phyloP scores from a whole-genome alignment of 1,140 invertebrate species.

The Belonocnema kinseyi region DNA sequence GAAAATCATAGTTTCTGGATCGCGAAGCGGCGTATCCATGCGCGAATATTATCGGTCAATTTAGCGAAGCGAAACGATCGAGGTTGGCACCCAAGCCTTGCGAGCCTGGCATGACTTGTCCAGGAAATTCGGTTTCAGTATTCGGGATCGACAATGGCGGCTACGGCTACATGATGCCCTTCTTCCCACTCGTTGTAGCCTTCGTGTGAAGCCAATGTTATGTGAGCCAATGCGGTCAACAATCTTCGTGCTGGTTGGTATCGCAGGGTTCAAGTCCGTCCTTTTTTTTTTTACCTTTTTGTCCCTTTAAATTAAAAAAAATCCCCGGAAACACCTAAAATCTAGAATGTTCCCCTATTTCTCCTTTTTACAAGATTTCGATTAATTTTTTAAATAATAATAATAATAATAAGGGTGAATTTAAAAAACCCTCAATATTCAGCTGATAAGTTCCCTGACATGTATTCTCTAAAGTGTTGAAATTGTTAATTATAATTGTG shows the following conservation, averaged over 20 bases:
- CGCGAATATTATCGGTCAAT: conserved; percentile 26
- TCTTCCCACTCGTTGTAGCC: neutral
- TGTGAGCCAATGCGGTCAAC: neutral
- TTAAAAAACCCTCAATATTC: too few relatives aligned
- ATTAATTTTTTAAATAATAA: too few relatives aligned
- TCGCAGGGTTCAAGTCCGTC: too few relatives aligned
- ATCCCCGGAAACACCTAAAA: too few relatives aligned
- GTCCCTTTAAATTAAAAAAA: too few relatives aligned
- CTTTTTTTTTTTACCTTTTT: too few relatives aligned
- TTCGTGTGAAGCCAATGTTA: conserved; percentile 20
- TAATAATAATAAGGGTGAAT: too few relatives aligned
- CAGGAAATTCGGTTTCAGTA: conserved; percentile 4
- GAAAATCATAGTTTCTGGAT: neutral
- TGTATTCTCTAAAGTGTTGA: too few relatives aligned
- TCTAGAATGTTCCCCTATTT: too few relatives aligned
- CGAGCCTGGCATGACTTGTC: conserved; percentile 21
- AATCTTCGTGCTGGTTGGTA: neutral
- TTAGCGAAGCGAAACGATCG: conserved; percentile 16
- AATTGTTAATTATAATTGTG: too few relatives aligned
- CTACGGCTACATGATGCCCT: neutral
- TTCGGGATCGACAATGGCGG: conserved; percentile 22
- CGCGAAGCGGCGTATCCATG: conserved; percentile 7
- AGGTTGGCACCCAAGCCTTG: conserved; percentile 19
- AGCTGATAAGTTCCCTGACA: too few relatives aligned
- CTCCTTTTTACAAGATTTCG: too few relatives aligned